phyloP scores from a whole-genome alignment of 2,113 vertebrate genomes.

The Hyperopisus bebe region DNA sequence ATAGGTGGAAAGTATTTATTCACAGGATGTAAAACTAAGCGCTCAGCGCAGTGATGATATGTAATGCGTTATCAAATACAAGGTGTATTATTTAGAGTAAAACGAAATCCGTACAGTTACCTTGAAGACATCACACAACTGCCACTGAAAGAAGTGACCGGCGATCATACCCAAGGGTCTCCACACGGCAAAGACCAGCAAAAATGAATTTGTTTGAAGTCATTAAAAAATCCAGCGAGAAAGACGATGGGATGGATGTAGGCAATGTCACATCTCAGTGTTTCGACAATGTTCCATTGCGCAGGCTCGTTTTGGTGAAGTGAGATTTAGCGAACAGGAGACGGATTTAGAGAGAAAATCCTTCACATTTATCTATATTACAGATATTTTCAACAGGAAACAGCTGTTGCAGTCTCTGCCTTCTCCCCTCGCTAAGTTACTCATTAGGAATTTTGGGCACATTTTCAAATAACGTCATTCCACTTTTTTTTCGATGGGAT shows the following conservation, averaged over 20 bases:
- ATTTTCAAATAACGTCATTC: constrained; percentile 98
- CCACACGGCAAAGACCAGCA: constrained; percentile 88
- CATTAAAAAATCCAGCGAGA: constrained; percentile 87
- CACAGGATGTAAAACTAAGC: constrained; percentile 48
- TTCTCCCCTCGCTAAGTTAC: constrained; percentile 98
- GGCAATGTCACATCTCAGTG: constrained; percentile 99
- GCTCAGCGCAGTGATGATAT: constrained; percentile 39
- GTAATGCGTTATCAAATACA: constrained; percentile 45
- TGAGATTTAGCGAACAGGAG: constrained; percentile 99
- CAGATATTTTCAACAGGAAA: constrained; percentile 99
- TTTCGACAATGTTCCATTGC: constrained; percentile 99
- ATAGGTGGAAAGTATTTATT: constrained; percentile 48
- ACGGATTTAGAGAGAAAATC: constrained; percentile 99
- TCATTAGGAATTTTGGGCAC: constrained; percentile 98
- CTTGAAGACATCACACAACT: constrained; percentile 98
- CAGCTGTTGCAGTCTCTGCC: constrained; percentile 97
- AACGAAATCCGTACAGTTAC: constrained; percentile 71
- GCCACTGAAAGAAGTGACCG: constrained; percentile 91
- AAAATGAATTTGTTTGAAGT: constrained; percentile 95
- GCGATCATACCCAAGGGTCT: constrained; percentile 92
- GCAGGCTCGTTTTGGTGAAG: constrained; percentile 98
- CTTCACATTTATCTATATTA: constrained; percentile 99
- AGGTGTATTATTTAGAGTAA: constrained; percentile 68
- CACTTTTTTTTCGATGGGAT: constrained; percentile 65
- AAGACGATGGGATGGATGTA: constrained; percentile 90